Conservation (phyloP, 2,888 invertebrate genomes). For the Cephus pulcher region DNA sequence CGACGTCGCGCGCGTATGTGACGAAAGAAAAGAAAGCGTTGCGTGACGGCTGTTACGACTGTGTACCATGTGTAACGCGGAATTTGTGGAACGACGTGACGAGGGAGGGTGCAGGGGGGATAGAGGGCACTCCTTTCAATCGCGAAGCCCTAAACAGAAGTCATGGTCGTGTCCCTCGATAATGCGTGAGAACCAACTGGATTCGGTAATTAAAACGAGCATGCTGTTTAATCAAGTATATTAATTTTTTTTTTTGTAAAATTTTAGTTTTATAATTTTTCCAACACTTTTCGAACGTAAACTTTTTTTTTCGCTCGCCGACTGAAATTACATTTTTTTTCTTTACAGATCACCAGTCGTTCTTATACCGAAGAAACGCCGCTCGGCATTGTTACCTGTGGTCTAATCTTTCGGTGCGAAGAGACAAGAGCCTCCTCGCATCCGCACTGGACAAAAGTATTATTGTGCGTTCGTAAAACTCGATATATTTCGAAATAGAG, state of each 20-base stretch:
- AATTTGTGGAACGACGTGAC: not conserved
- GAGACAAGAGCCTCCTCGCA: not conserved
- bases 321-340: too few species aligned
- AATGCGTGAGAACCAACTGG: not conserved
- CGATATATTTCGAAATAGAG: not conserved
- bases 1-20: not conserved
- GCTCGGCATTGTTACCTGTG: not conserved
- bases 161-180: not conserved
- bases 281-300: not conserved
- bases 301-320: not conserved
- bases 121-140: not conserved
- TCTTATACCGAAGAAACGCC: not conserved
- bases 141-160: not conserved
- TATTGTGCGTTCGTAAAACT: not conserved
- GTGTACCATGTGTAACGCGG: not conserved
- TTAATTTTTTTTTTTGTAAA: not conserved
- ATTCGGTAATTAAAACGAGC: not conserved
- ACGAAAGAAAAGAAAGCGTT: conserved; percentile 9
- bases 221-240: not conserved
- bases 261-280: not conserved
- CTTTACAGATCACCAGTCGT: too few species aligned
- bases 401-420: not conserved
- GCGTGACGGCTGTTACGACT: not conserved
- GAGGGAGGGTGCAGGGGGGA: not conserved
- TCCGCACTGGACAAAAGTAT: not conserved